Conservation (phyloP, 2,113 vertebrate genomes). For the Nannospalax galili region DNA sequence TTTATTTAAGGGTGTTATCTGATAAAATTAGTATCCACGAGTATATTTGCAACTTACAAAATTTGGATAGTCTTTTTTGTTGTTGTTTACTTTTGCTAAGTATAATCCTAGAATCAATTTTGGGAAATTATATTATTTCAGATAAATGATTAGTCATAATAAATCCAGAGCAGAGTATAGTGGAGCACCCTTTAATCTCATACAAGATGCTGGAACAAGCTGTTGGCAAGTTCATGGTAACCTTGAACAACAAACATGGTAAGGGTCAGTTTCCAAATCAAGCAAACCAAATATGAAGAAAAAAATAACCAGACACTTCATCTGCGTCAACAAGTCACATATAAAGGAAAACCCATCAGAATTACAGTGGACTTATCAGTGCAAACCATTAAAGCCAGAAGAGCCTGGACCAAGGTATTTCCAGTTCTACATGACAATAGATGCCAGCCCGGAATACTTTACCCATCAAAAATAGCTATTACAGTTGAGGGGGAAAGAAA, state of each 20-base stretch:
- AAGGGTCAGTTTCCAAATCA: background rate
- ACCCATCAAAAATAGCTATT: no score
- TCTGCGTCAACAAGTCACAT: no score
- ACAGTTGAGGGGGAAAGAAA: no score
- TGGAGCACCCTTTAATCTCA: no score
- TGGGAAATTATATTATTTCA: background rate
- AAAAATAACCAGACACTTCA: background rate
- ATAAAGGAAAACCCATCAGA: no score
- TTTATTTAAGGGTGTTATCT: background rate
- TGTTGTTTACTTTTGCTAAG: background rate
- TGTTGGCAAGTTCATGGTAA: background rate
- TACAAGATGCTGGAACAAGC: background rate
- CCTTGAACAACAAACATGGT: no score
- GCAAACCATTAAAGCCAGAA: no score
- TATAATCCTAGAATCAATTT: background rate
- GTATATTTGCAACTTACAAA: background rate
- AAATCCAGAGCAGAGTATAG: background rate
- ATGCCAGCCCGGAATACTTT: no score
- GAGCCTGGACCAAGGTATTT: no score
- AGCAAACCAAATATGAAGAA: background rate
- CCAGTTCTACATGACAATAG: no score
- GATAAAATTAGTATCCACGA: background rate
- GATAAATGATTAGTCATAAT: background rate
- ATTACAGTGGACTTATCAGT: no score
- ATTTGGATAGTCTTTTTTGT: background rate